These are phyloP conservation scores for Gandaritis pyraliata DNA, from an alignment of 2,888 invertebrate genomes.

Conservation along the genomic window DNA sequence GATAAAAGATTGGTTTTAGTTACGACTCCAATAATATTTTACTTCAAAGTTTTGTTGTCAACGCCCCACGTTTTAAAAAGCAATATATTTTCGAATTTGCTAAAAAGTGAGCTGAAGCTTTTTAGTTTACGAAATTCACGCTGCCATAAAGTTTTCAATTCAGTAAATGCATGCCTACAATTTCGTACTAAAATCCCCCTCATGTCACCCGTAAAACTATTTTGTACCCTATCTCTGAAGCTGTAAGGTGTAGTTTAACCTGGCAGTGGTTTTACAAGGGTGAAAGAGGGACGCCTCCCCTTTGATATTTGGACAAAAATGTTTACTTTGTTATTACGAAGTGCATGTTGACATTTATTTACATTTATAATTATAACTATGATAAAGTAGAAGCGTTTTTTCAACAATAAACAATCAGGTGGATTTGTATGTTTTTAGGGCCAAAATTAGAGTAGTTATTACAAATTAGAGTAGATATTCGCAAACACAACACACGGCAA, in stretches of 20 bases:
- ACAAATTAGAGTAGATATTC: too few relatives aligned
- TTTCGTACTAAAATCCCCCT: slow-evolving; percentile 52
- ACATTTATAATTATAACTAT: slow-evolving; percentile 51
- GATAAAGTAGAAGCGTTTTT: slow-evolving; percentile 31
- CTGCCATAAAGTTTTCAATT: slow-evolving; percentile 60
- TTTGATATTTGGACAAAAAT: slow-evolving; percentile 67
- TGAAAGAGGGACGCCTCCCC: slow-evolving; percentile 39
- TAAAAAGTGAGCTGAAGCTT: slow-evolving; percentile 21
- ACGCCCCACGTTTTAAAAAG: slow-evolving; percentile 8
- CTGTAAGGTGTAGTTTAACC: slow-evolving; percentile 37
- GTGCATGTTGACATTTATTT: slow-evolving; percentile 68
- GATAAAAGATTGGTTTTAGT: not conserved
- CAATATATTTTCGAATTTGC: slow-evolving; percentile 15
- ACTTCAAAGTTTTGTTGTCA: not conserved
- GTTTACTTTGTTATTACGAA: slow-evolving; percentile 66
- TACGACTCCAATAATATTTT: slow-evolving; percentile 1
- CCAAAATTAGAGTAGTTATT: too few relatives aligned
- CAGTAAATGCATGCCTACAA: slow-evolving; percentile 63
- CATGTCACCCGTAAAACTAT: slow-evolving; percentile 20
- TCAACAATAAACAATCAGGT: slow-evolving; percentile 20
- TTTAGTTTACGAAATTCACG: slow-evolving; percentile 43
- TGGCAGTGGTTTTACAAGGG: slow-evolving; percentile 38
- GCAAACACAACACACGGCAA: not conserved
- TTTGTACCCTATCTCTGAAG: slow-evolving; percentile 17
- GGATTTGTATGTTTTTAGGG: slow-evolving; percentile 12